Base-by-base conservation (phyloP, 2,113 vertebrate genomes). In the Nothoprocta perdicaria region DNA sequence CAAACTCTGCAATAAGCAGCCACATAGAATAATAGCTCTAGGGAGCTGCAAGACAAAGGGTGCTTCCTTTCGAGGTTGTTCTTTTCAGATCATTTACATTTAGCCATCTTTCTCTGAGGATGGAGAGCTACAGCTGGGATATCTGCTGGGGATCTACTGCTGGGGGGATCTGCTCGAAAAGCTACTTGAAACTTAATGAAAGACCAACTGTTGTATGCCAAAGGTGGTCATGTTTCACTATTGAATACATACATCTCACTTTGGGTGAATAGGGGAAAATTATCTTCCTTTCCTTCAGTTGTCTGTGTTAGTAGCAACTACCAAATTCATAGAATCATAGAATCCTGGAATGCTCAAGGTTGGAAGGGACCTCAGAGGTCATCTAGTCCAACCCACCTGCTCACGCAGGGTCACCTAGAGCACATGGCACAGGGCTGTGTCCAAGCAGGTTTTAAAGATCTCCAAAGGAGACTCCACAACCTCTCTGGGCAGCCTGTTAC, bases 231-330 rank as follows among this genome's bases (percentile, higher is more conserved):
- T 61, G 65, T 84, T 73, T 84, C 87, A 94, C 90, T 83, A 93
- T 46, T 80, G 84, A 92, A 82, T 89, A 89, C 92, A 91, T 40
- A 82, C 31, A 86, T 84, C 89, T 93, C 71, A 95, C 46, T 90
- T 6, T 76, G 72, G 52, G 85, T 77, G 35, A 82, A 33, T 16
- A 84, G 41, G 66, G 78, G 55, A 55, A 90, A 82, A 18, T 46
- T 82, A 31, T 4, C 23, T 95, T 90, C 75, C 50, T 92, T 94
- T 73, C 71, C 66, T 82, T 68, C 76, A 52, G 78, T 88, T n/a
- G 41, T 76, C 50, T 65, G 9, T 88, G 80, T 77, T 45, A 46
- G 67, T 31, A 80, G 55, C 46, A 67, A 31, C 58, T 86, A 86
- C 50, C 24, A 27, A 38, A 38, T 38, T 38, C 35, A 38, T 38